phyloP scores from a whole-genome alignment of 2,888 invertebrate species.

The Gortyna flavago region DNA sequence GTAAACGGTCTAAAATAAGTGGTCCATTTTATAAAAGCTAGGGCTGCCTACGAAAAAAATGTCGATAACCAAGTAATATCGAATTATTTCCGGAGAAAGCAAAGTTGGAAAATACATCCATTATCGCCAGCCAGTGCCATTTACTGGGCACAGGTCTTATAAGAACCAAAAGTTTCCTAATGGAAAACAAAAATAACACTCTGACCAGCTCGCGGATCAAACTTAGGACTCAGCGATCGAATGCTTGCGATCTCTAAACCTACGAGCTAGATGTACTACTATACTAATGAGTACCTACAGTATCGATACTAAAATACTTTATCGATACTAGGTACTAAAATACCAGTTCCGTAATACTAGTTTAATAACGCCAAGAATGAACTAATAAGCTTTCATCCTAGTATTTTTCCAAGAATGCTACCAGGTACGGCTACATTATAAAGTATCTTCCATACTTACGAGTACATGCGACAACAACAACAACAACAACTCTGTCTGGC shows the following conservation, averaged over 20 bases:
- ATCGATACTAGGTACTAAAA: slow-evolving; percentile 8
- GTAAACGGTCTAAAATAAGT: slow-evolving; percentile 11
- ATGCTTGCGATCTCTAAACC: background rate
- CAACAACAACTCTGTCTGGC: background rate
- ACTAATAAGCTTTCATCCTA: slow-evolving; percentile 4
- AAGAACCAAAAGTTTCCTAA: no score
- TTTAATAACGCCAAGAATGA: slow-evolving; percentile 19
- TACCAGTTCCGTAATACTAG: slow-evolving; percentile 17
- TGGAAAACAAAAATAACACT: background rate
- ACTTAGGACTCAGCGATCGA: background rate
- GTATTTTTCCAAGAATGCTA: slow-evolving; percentile 37
- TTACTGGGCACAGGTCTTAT: background rate
- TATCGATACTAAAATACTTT: background rate
- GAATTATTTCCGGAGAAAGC: background rate
- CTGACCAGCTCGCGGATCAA: no score
- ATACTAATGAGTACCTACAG: background rate
- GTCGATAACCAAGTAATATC: background rate
- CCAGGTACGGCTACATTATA: background rate
- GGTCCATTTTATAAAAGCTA: slow-evolving; percentile 2
- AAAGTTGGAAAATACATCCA: background rate
- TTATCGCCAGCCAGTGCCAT: no score
- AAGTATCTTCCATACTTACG: background rate
- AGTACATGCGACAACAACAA: background rate
- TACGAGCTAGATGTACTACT: background rate
- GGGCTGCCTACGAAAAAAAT: slow-evolving; percentile 19